Base-by-base conservation (phyloP, 2,888 invertebrate genomes). In the Phortica magna region DNA sequence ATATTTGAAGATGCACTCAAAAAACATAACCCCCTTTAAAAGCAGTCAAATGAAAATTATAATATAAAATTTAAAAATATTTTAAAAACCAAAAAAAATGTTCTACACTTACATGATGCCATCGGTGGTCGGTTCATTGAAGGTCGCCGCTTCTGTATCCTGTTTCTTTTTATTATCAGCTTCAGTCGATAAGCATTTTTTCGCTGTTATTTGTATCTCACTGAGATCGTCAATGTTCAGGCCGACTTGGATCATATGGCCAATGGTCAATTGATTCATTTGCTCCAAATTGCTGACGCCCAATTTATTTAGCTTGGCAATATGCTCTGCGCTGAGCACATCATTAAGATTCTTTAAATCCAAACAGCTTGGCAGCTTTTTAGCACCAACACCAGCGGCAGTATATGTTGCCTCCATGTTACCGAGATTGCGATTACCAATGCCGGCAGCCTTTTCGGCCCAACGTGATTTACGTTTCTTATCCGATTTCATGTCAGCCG, bases 231-330 rank as follows among this genome's bases (percentile, higher is more conserved):
- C 92, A 76, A 94, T 90, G 5, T 94, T 94, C 73, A 94, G 91
- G 14, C 94, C 94, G 82, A 94, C 93, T 84, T 93, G 93, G 86
- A 94, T 94, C 67, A 94, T 88, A 83, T 94, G 94, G 53, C 93
- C 92, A 77, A 94, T 93, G 65, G 94, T 94, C 76, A 94, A 90
- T 85, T 94, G 94, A 79, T 93, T 92, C 81, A 94, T 91, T 84
- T 94, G 94, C 83, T 94, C 94, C 85, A 94, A 92, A 90, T 94
- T 94, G 75, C 93, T 93, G 65, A 94, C 94, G 75, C 94, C 94
- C 91, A 94, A 92, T 90, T 93, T 93, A 7, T 93, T 92, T 65
- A 94, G 91, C 84, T 94, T 94, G n/a, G 93, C 91, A 87, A 94
- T 94, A 88, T 94, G 94, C 78, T 93, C 93, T 5, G 92, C 90